A percentile compares a stretch with the other conserved stretches of the same genome.
phyloP scores from a whole-genome alignment of 2,888 invertebrate genomes.

The Drepana falcataria region DNA sequence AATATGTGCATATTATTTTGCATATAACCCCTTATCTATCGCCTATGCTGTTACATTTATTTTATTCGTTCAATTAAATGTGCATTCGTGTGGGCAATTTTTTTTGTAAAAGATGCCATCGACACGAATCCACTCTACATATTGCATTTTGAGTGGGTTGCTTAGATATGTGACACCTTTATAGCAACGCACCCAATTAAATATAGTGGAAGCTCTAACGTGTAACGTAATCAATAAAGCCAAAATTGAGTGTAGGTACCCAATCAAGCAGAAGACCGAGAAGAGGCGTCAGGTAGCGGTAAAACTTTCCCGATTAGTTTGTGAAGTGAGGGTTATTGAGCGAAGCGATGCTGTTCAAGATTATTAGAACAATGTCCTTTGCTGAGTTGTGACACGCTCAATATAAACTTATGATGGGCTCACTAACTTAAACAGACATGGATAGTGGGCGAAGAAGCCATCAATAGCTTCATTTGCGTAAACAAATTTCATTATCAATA shows the following conservation, averaged over 20 bases:
- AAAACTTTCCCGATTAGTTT: conserved; percentile 39
- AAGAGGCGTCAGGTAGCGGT: conserved; percentile 41
- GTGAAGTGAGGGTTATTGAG: conserved; percentile 18
- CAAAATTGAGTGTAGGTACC: conserved; percentile 37
- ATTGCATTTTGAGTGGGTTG: neutral
- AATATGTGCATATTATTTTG: neutral
- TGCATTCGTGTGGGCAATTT: neutral
- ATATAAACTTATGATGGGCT: conserved; percentile 40
- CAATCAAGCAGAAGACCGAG: conserved; percentile 25
- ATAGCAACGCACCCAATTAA: neutral
- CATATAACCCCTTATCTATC: neutral
- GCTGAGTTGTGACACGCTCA: conserved; percentile 28
- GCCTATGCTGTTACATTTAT: neutral
- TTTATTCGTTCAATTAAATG: neutral
- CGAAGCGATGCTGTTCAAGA: conserved; percentile 25
- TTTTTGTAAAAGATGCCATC: neutral
- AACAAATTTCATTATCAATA: too few species aligned
- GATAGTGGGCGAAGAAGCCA: conserved; percentile 26
- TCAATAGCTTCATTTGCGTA: conserved; percentile 18
- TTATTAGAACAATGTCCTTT: conserved; percentile 33
- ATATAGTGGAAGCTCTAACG: neutral
- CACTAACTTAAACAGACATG: conserved; percentile 29
- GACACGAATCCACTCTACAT: neutral
- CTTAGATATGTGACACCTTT: neutral
- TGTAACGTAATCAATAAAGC: conserved; percentile 38